Evolutionary conservation across 2,113 vertebrate species (phyloP), one percentile per base, ranked within the genome.

Genomic region (Triplophysa tibetana): DNA sequence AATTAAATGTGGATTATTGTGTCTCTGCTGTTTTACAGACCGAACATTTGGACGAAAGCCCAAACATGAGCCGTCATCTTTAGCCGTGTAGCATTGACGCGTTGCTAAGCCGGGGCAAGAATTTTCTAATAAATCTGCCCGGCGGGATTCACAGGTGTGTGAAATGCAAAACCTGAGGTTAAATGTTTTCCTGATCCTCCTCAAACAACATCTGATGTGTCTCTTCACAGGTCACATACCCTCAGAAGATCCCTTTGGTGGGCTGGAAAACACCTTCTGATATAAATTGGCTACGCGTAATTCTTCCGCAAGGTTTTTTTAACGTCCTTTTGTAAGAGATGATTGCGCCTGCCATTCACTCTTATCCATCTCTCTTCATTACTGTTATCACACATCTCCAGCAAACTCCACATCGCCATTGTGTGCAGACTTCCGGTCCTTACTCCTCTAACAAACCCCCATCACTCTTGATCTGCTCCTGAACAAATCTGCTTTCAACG

Each of bases 1-100:
- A 91, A 90, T 90, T 89, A 90, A 90, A 91, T 83, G 80, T 75
- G 87, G 90, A 91, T 92, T 91, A 88, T 84, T 81, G 81, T 63
- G 75, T 23, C 70, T 80, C 58, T 83, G 85, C 61, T 84, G 64
- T 29, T 29, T 29, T 29, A 29, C 3, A 29, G 29, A 29, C 29
- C 87, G 84, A 84, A 86, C 78, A 85, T 90, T 89, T 91, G 90
- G 88, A 88, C 75, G 83, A 72, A 67, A 82, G 85, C 88, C 90
- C 82, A 87, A 86, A 87, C 81, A 87, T 79, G 75, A 88, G 88
- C 79, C 83, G 81, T 90, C 87, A 82, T 43, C 68, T 88, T 83
- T 75, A 79, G 77, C 82, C 77, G 81, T 82, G 79, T 58, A 75
- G 85, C 86, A 88, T 76, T 84, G 85, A 88, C 83, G 87, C 88